Base-by-base conservation (phyloP, 2,797 vertebrate genomes). In the Rhinatrema bivittatum region DNA sequence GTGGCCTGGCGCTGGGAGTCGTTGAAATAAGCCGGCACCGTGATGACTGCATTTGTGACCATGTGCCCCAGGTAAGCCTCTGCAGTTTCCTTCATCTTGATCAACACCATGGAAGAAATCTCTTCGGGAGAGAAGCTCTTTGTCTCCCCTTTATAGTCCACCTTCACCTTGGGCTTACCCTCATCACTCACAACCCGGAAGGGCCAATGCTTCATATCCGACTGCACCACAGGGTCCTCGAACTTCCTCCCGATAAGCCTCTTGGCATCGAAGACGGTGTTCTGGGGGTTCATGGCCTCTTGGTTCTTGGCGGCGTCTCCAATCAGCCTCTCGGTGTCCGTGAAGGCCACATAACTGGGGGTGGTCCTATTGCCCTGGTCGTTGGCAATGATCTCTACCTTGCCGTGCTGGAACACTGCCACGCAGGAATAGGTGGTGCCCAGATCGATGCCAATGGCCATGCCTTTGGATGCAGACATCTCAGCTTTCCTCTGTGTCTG, bases 1-100 rank as follows among this genome's bases (percentile, higher is more conserved):
- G 56, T 60, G 32, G 64, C 59, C 44, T 51, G 65, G 13, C 35
- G 38, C 57, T 54, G 55, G 7, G 37, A 33, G 14, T 66, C 53
- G 2, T 42, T 63, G 36, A 55, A 63, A 32, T 56, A 57, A 23
- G 61, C 54, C 0, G 59, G 62, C 35, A 56, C 55, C 0, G 62
- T 55, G 40, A 63, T 35, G 3, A 59, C 37, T 1, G 54, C 48
- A 20, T 53, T 43, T 32, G 29, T 63, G 30, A 65, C 17, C 0
- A 39, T 31, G 9, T 47, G 35, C 17, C 64, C 59, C 17, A 60
- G 52, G 25, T 52, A 58, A 4, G 36, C 39, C 35, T 64, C 52
- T 0, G 57, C 53, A 0, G 46, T 67, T 36, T 56, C 50, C 27
- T 58, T 58, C 59, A 71, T 57, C 44, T 52, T 49, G 39, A 29